Conservation (phyloP, 2,797 vertebrate genomes). For the Varecia variegata region DNA sequence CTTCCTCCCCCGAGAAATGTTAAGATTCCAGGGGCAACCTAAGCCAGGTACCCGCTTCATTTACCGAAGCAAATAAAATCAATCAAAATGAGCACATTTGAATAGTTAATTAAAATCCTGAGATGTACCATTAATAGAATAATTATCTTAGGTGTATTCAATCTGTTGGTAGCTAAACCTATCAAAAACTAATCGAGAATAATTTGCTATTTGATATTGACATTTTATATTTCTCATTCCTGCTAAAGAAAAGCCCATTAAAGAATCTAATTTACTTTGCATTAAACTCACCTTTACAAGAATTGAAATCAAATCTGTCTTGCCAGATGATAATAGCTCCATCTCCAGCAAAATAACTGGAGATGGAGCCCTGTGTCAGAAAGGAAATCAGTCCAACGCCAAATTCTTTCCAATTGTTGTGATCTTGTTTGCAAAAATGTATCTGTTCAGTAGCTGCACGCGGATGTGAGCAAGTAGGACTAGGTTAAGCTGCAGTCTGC, state of each 20-base stretch:
- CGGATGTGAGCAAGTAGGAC: not conserved
- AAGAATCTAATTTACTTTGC: slow-evolving; percentile 70
- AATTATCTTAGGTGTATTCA: slow-evolving; percentile 78
- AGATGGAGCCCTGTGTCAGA: not conserved
- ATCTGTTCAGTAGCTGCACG: fast-evolving
- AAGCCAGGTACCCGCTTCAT: not conserved
- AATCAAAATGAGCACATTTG: slow-evolving; percentile 62
- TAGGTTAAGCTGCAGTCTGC: not conserved
- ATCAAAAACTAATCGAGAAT: slow-evolving; percentile 83
- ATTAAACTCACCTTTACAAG: slow-evolving; percentile 57
- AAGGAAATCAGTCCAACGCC: not conserved
- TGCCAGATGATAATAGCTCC: not conserved
- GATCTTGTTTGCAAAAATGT: not conserved
- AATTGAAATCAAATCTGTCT: slow-evolving; percentile 50
- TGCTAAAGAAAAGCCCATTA: slow-evolving; percentile 80
- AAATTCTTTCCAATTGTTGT: not conserved
- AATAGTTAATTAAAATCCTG: slow-evolving; percentile 81
- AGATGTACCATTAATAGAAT: slow-evolving; percentile 73
- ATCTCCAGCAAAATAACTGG: not conserved
- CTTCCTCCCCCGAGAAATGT: not conserved
- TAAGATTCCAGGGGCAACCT: not conserved
- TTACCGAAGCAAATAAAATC: slow-evolving; percentile 68
- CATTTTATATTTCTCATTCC: slow-evolving; percentile 74
- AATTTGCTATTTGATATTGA: slow-evolving; percentile 82
- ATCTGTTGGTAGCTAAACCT: slow-evolving; percentile 73